Conservation (phyloP, 2,113 vertebrate species). For the Oncorhynchus mykiss region DNA sequence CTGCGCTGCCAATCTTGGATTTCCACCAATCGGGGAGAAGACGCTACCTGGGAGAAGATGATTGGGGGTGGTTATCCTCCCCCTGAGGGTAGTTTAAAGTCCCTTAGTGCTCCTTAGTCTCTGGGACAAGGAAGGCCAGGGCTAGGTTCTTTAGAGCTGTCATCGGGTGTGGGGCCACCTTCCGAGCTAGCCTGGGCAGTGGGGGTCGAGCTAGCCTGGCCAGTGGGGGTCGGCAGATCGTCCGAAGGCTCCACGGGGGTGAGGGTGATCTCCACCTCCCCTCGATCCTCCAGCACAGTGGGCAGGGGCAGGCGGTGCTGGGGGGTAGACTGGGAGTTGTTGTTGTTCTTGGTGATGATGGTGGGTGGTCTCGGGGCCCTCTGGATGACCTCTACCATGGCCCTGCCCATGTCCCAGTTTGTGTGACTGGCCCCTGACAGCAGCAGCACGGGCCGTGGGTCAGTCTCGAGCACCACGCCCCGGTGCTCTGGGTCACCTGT, state of each 20-base stretch:
- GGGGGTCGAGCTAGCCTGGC: neutral
- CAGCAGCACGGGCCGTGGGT: constrained; percentile 50
- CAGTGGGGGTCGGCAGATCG: neutral
- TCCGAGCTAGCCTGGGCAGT: neutral
- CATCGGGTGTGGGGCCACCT: constrained; percentile 16
- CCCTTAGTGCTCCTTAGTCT: neutral
- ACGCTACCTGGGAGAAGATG: neutral
- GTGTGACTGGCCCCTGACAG: constrained; percentile 46
- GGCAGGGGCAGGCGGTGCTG: constrained; percentile 25
- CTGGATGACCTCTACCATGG: constrained; percentile 76
- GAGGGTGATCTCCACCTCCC: constrained; percentile 66
- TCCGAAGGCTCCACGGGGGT: constrained; percentile 54
- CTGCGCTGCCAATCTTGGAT: constrained; percentile 43
- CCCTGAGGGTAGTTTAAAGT: neutral
- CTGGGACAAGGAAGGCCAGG: neutral
- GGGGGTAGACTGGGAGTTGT: neutral
- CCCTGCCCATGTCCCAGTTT: constrained; percentile 57
- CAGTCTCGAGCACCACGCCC: constrained; percentile 37
- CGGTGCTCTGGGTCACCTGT: constrained; percentile 41
- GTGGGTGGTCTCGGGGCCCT: constrained; percentile 56
- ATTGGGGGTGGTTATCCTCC: neutral
- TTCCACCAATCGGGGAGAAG: constrained; percentile 47
- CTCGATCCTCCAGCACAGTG: constrained; percentile 52
- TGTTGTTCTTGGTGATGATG: constrained; percentile 38
- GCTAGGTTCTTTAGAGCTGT: constrained; percentile 24